These are phyloP conservation scores for Gobio gobio DNA, from an alignment of 2,113 vertebrate genomes.

Conservation along the genomic window DNA sequence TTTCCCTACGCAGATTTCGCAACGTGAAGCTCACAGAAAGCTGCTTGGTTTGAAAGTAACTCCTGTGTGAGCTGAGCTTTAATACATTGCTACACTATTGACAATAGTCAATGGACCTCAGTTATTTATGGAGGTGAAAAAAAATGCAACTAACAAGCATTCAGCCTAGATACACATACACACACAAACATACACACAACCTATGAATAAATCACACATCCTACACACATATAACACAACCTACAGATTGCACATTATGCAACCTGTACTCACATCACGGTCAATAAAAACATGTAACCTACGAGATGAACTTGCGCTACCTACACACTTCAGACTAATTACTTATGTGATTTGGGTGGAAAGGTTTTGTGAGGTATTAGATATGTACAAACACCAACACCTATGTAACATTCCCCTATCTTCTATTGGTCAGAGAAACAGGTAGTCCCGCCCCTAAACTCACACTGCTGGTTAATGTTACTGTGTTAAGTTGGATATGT, in stretches of 20 bases:
- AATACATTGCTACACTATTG: background rate
- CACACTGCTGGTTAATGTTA: background rate
- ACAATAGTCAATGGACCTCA: background rate
- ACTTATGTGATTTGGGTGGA: background rate
- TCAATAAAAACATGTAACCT: slow-evolving; percentile 15
- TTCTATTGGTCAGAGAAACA: background rate
- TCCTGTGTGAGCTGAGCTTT: background rate
- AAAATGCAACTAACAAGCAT: slow-evolving; percentile 33
- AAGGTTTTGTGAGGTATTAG: background rate
- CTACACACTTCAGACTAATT: slow-evolving; percentile 31
- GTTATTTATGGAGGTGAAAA: slow-evolving; percentile 35
- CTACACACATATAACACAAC: slow-evolving; percentile 40
- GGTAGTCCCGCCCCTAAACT: background rate
- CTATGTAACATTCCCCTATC: background rate
- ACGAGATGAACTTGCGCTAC: slow-evolving; percentile 30
- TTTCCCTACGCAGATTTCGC: background rate
- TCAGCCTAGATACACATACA: slow-evolving; percentile 12
- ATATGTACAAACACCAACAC: background rate
- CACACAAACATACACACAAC: slow-evolving; percentile 12
- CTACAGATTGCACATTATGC: slow-evolving; percentile 27
- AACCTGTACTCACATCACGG: slow-evolving; percentile 11
- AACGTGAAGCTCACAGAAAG: background rate
- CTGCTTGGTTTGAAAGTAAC: background rate
- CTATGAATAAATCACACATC: slow-evolving; percentile 37
- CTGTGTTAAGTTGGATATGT: background rate